Conservation (phyloP, 2,888 invertebrate species). For the Eupithecia exiguata region DNA sequence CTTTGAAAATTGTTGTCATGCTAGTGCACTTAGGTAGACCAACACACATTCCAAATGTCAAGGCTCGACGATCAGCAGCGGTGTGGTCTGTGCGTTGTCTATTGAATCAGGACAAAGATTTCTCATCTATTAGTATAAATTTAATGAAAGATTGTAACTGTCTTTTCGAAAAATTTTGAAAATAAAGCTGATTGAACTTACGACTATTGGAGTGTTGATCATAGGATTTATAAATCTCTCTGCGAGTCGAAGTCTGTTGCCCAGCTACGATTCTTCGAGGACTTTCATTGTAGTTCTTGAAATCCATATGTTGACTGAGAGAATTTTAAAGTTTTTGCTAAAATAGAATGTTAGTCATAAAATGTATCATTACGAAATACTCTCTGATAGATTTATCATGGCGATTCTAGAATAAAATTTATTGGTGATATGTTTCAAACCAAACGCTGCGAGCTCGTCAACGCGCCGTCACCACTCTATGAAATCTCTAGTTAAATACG, state of each 20-base stretch:
- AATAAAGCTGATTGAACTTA: background rate
- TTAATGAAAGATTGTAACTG: background rate
- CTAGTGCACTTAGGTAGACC: background rate
- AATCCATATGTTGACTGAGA: slow-evolving; percentile 39
- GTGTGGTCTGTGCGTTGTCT: background rate
- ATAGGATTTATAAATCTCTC: slow-evolving; percentile 40
- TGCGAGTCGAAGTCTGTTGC: slow-evolving; percentile 26
- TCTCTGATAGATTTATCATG: background rate
- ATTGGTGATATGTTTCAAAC: background rate
- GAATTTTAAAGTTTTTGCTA: background rate
- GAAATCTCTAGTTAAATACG: background rate
- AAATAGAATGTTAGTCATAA: background rate
- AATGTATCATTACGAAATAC: background rate
- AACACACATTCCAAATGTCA: background rate
- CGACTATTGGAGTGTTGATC: slow-evolving; percentile 44
- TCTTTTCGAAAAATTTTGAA: no score
- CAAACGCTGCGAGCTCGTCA: background rate
- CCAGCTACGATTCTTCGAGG: slow-evolving; percentile 14
- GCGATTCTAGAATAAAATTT: background rate
- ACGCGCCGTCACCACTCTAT: background rate
- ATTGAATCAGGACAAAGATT: background rate
- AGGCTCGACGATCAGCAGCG: background rate
- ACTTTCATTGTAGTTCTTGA: slow-evolving; percentile 28
- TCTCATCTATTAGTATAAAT: background rate
- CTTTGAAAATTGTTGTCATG: background rate